Conservation (phyloP, 2,113 vertebrate species). For the Sylvilagus bachmani region DNA sequence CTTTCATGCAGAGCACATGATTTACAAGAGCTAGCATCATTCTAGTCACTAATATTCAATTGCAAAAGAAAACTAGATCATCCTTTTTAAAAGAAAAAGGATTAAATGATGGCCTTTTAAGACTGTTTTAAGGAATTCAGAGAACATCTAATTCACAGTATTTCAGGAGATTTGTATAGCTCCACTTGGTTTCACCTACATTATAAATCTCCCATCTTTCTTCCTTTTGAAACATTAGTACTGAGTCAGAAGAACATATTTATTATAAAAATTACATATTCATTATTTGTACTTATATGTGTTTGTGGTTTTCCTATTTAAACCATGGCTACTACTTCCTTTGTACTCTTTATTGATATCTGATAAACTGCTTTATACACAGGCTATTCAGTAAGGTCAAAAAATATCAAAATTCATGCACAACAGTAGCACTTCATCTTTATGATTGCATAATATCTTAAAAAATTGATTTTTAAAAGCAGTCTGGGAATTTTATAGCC, state of each 20-base stretch:
- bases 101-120: constrained; percentile 18
- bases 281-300: background rate
- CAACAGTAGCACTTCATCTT: background rate
- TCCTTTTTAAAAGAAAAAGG: constrained; percentile 4
- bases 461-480: constrained; percentile 29
- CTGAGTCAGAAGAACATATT: background rate
- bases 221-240: constrained; percentile 6
- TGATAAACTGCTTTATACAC: background rate
- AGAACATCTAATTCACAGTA: background rate
- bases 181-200: background rate
- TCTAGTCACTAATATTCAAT: background rate
- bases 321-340: background rate
- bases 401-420: no score
- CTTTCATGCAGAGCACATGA: constrained; percentile 25
- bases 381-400: background rate
- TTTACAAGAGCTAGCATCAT: background rate
- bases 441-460: background rate
- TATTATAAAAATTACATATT: constrained; percentile 16
- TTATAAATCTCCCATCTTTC: background rate
- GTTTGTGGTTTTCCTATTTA: background rate
- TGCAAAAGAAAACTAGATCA: background rate
- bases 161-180: constrained; percentile 1
- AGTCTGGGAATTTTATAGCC: constrained; percentile 3
- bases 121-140: constrained; percentile 9
- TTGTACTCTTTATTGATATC: background rate